Evolutionary conservation across 1,140 invertebrate species (phyloP), one percentile per base, ranked within the genome.

Genomic region (Berghia stephanieae): DNA sequence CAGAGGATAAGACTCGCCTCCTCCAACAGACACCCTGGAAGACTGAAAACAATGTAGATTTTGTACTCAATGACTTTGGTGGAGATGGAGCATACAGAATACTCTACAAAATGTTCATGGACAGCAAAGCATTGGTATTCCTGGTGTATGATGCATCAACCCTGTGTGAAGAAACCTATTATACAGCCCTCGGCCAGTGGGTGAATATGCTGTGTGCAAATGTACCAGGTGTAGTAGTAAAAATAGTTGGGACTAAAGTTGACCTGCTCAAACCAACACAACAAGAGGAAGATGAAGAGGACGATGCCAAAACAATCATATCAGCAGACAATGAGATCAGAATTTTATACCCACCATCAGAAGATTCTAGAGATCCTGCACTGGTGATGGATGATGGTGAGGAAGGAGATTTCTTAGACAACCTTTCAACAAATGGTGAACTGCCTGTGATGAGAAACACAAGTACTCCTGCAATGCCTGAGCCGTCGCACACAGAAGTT

Each of bases 11-110:
- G 78, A 87, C 86, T 57, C 66, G 81, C 49, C 77, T 86, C 18
- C 34, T 86, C 46, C 78, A 84, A 60, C 82, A 85, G 72, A 84
- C 78, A 1, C 67, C 80, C 3, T 86, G 83, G 87, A 86, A 84
- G 77, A 88, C 88, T 10, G 83, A 86, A 38, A 90, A 90, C 78
- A 83, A 83, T 46, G 85, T 90, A 1, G 81, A 86, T 31, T 88
- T 88, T 74, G 78, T 87, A 66, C 81, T 88, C 3, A 78, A 85
- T 80, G 87, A 88, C 60, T 84, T 87, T 76, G 88, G 88, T 43
- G 87, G 88, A 1, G 83, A 87, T 76, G 60, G 80, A 21, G 75
- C 84, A 5, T 89, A 89, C 75, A 78, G 77, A 13, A 79, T 85
- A 34, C 79, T 83, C 27, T 84, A 85, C 77, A 83, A 85, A 24